Percentiles rank a stretch among this genome's conserved stretches.
Conservation (phyloP, 1,140 invertebrate genomes). For the Rhagoletis zephyria region DNA sequence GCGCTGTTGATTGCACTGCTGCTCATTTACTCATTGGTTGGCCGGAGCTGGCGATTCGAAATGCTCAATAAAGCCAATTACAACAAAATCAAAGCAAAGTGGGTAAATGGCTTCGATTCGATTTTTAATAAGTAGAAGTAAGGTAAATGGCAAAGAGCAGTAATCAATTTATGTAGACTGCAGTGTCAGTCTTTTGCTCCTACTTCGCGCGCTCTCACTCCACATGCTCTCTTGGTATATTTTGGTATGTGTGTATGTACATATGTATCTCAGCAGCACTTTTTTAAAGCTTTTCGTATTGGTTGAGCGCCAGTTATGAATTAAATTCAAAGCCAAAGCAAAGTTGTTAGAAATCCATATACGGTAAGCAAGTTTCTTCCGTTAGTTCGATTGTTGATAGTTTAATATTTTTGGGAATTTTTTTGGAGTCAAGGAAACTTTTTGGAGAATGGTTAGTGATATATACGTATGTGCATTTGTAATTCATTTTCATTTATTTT, state of each 20-base stretch:
- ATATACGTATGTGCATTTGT: too few relatives aligned
- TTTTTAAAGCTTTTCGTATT: not conserved
- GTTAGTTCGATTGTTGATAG: not conserved
- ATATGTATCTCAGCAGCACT: not conserved
- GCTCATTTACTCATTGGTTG: not conserved
- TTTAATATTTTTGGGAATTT: not conserved
- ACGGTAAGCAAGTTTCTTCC: constrained; percentile 17
- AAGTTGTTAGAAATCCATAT: not conserved
- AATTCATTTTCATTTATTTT: too few relatives aligned
- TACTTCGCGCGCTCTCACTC: not conserved
- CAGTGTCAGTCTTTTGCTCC: not conserved
- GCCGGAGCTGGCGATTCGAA: not conserved
- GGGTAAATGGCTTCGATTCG: not conserved
- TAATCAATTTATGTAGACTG: not conserved
- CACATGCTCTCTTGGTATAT: not conserved
- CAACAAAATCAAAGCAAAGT: not conserved
- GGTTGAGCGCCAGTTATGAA: not conserved
- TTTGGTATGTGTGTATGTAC: not conserved
- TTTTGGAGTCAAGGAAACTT: not conserved
- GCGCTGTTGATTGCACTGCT: not conserved
- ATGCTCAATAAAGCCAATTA: constrained; percentile 42
- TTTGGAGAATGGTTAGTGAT: too few relatives aligned
- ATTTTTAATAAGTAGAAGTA: not conserved
- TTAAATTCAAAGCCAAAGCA: not conserved
- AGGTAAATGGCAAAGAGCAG: constrained; percentile 10